Evolutionary conservation across 2,888 invertebrate species (phyloP), one percentile per base, ranked within the genome.

Genomic region (Cephus nigrinus): DNA sequence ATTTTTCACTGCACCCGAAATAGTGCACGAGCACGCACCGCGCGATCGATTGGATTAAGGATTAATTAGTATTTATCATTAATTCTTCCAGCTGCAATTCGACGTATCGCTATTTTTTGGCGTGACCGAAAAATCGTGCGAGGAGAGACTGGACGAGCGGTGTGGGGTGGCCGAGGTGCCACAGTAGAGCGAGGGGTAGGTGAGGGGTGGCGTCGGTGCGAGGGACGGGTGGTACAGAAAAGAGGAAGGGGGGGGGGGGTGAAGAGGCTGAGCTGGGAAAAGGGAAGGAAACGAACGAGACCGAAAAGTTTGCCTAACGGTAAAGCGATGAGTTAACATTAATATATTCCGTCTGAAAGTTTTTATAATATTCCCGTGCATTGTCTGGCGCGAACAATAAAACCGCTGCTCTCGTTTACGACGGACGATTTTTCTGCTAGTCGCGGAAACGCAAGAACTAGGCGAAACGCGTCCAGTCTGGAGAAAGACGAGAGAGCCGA

Each of bases 261-360:
- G 55, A 35, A 40, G 73, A 76, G 40, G 40, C 4, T 15, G 9
- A 55, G 69, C 31, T 12, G 78, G 72, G 71, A 40, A 75, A 74
- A n/a, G 71, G 73, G 80, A 33, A 31, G 80, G 68, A 74, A 75
- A 72, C 81, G 75, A 83, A 83, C 87, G 75, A 77, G 87, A 87
- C 85, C 87, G 90, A 90, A 90, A 90, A 90, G 88, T 90, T 90
- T 90, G 90, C 88, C 88, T 90, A 90, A 90, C 91, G 90, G 90
- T 89, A 88, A 91, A 91, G 88, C 90, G 90, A 90, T 88, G 90
- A 90, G 89, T 91, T 90, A 91, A 90, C 90, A 89, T 91, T 91
- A 91, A 91, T 91, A 90, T 90, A 91, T 91, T 91, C 91, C 88
- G 89, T 90, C 90, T 88, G 86, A 90, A 90, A 91, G 90, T 90